Evolutionary conservation across 2,797 vertebrate genomes (phyloP).

Genomic region (Hephaestus fuliginosus): DNA sequence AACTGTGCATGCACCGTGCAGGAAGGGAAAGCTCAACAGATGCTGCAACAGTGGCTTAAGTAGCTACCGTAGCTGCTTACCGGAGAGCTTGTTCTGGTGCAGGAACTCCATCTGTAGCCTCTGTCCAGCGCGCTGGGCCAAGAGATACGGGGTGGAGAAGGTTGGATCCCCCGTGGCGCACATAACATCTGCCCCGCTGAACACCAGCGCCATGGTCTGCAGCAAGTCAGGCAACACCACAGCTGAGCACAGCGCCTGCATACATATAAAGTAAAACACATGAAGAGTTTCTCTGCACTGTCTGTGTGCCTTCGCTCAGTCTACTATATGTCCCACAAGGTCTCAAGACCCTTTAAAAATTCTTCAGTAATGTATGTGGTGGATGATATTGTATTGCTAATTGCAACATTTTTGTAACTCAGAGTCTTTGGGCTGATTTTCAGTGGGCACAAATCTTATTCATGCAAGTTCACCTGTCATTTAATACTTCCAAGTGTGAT

Average conservation of each 20-base stretch:
- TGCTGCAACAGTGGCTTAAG: not conserved
- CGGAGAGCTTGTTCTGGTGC: slow-evolving; percentile 95
- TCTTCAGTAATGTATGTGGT: slow-evolving; percentile 16
- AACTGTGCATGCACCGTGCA: not conserved
- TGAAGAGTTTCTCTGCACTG: not conserved
- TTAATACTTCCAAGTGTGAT: slow-evolving; percentile 19
- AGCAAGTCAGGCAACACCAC: slow-evolving; percentile 91
- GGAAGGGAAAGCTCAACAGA: not conserved
- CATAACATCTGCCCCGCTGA: slow-evolving; percentile 95
- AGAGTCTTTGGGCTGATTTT: slow-evolving; percentile 24
- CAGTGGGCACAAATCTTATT: slow-evolving; percentile 22
- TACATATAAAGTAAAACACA: not conserved
- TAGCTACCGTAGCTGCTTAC: slow-evolving; percentile 70
- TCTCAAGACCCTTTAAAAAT: not conserved
- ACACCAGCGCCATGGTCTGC: slow-evolving; percentile 92
- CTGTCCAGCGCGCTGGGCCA: slow-evolving; percentile 94
- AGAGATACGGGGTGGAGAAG: slow-evolving; percentile 92
- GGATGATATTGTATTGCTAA: not conserved
- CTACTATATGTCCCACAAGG: not conserved
- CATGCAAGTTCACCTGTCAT: slow-evolving; percentile 29
- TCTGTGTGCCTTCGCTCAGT: not conserved
- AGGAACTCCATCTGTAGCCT: slow-evolving; percentile 97
- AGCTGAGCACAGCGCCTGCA: slow-evolving; percentile 91
- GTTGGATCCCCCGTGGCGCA: slow-evolving; percentile 92
- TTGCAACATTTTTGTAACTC: slow-evolving; percentile 8